Evolutionary conservation across 2,888 invertebrate species (phyloP).

Genomic region (Hetaerina titia): DNA sequence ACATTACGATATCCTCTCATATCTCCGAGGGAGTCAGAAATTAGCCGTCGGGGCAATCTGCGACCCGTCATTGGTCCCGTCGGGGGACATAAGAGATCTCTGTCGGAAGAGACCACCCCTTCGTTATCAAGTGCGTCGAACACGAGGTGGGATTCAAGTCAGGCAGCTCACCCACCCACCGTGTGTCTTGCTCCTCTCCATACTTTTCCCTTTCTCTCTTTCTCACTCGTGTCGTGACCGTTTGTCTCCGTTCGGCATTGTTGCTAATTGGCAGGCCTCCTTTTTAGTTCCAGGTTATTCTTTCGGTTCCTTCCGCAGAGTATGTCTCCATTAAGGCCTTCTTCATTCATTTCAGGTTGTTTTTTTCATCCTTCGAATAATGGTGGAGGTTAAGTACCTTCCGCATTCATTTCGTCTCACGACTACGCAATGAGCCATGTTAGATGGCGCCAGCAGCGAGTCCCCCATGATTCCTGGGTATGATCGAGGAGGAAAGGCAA

Average conservation of each 20-base stretch:
- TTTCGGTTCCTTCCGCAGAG: background rate
- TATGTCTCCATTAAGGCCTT: background rate
- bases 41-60: background rate
- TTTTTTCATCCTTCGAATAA: background rate
- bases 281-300: background rate
- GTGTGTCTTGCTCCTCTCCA: background rate
- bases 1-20: too few species aligned
- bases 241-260: conserved; percentile 40
- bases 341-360: background rate
- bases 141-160: background rate
- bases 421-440: background rate
- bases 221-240: background rate
- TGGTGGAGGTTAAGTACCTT: background rate
- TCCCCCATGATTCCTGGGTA: background rate
- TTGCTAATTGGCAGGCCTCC: background rate
- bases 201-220: background rate
- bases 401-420: background rate
- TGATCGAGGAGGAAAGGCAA: background rate
- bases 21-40: background rate
- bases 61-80: background rate
- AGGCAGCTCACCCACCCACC: background rate
- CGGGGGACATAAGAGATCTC: background rate
- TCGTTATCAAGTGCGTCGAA: background rate
- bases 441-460: background rate
- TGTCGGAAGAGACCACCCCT: background rate